A percentile compares a stretch with the other conserved stretches of the same genome.
These are phyloP conservation scores for Aphelenchoides fujianensis DNA, from an alignment of 1,140 invertebrate genomes.

Conservation along the genomic window DNA sequence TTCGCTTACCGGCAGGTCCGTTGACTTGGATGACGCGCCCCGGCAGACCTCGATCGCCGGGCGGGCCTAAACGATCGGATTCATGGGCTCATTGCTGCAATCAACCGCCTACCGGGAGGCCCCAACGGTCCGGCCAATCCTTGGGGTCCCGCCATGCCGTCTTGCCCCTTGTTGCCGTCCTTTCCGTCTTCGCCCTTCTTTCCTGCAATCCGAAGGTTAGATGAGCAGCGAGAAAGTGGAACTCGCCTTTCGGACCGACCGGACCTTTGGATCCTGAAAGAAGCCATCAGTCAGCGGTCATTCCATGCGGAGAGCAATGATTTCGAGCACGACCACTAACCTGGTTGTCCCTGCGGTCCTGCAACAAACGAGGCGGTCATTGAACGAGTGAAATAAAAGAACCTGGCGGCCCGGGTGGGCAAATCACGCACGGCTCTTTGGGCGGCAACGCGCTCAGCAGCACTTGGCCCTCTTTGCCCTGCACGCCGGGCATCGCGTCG, in stretches of 20 bases:
- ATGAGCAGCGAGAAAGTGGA: too few species aligned
- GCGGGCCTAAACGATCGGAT: slow-evolving; percentile 45
- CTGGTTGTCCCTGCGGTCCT: slow-evolving; percentile 47
- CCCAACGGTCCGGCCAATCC: slow-evolving; percentile 18
- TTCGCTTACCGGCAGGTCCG: slow-evolving; percentile 59
- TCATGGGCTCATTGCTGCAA: slow-evolving; percentile 13
- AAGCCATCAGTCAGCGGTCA: slow-evolving; percentile 53
- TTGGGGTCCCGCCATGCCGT: slow-evolving; percentile 54
- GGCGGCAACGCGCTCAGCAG: slow-evolving; percentile 47
- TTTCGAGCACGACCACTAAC: slow-evolving; percentile 11
- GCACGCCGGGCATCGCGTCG: slow-evolving; percentile 50
- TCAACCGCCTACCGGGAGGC: background rate
- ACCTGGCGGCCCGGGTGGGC: slow-evolving; percentile 55
- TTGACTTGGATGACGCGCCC: slow-evolving; percentile 47
- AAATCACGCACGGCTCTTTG: slow-evolving; percentile 60
- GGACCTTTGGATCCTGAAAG: slow-evolving; percentile 60
- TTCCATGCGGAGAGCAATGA: background rate
- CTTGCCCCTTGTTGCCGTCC: slow-evolving; percentile 47
- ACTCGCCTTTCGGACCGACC: slow-evolving; percentile 20
- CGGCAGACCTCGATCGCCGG: slow-evolving; percentile 44
- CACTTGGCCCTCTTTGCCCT: slow-evolving; percentile 48
- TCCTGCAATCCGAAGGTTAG: too few species aligned
- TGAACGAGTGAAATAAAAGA: slow-evolving; percentile 1
- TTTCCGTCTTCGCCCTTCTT: slow-evolving; percentile 56
- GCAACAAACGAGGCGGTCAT: background rate